phyloP scores from a whole-genome alignment of 2,113 vertebrate genomes.

The Anoura caudifer region DNA sequence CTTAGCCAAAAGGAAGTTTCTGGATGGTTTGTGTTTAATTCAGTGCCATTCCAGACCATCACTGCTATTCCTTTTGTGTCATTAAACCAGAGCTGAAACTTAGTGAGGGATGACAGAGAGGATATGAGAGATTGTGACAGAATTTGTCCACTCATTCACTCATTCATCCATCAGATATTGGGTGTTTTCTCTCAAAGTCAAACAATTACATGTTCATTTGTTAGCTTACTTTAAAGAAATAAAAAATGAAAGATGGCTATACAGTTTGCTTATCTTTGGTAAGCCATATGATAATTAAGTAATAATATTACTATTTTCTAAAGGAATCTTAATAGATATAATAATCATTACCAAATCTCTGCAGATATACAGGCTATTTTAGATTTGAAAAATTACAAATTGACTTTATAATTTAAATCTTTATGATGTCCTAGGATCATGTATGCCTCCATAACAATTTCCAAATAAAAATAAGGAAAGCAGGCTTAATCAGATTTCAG shows the following conservation, averaged over 20 bases:
- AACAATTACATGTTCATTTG: not conserved
- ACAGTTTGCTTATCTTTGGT: not conserved
- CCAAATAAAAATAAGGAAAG: constrained; percentile 24
- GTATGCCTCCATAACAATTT: not conserved
- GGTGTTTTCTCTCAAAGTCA: not conserved
- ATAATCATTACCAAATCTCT: not conserved
- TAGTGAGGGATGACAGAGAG: not conserved
- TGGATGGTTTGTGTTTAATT: not conserved
- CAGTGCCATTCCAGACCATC: not conserved
- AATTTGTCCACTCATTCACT: not conserved
- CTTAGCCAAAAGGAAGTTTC: not conserved
- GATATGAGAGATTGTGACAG: not conserved
- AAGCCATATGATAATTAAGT: not conserved
- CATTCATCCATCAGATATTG: not conserved
- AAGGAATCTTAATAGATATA: not conserved
- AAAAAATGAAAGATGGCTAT: constrained; percentile 17
- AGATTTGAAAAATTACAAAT: not conserved
- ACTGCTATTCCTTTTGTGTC: not conserved
- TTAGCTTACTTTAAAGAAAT: constrained; percentile 7
- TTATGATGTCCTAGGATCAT: constrained; percentile 9
- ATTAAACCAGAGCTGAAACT: not conserved
- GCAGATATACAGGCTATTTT: constrained; percentile 18
- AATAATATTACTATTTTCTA: not conserved
- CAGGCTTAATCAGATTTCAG: constrained; percentile 9
- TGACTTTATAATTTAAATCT: constrained; percentile 11